Conservation (phyloP, 2,797 vertebrate genomes). For the Falco rusticolus region DNA sequence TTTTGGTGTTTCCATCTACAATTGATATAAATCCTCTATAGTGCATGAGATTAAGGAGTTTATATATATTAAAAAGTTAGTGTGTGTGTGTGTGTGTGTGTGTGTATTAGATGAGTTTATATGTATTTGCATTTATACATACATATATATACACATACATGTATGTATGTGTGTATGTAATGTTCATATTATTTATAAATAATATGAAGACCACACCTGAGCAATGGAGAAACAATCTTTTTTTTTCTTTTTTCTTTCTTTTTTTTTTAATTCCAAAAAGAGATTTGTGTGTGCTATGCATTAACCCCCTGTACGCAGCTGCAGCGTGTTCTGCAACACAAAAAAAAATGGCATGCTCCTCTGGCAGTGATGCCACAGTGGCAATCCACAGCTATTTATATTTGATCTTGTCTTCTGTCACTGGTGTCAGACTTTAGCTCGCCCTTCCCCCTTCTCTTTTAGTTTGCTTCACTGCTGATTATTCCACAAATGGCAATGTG, state of each 20-base stretch:
- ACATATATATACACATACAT: not conserved
- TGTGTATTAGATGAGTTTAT: not conserved
- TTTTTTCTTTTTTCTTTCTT: not conserved
- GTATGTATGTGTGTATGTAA: not conserved
- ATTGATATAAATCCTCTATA: not conserved
- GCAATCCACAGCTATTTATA: constrained; percentile 24
- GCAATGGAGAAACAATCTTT: not conserved
- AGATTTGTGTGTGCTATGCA: not conserved
- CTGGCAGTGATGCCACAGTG: not conserved
- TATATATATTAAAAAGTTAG: not conserved
- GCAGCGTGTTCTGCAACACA: not conserved
- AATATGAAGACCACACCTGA: not conserved
- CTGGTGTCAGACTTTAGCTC: not conserved
- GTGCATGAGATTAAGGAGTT: not conserved
- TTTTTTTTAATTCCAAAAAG: not conserved
- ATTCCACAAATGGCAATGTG: not conserved
- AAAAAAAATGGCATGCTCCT: not conserved
- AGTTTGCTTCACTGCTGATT: not conserved
- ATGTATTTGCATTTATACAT: not conserved
- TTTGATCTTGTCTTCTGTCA: not conserved
- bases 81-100: not conserved
- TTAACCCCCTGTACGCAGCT: not conserved
- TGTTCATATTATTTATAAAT: not conserved
- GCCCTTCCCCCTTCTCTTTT: not conserved
- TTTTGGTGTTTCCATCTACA: not conserved